Base-by-base conservation (phyloP, 1,140 invertebrate species). In the Caenorhabditis tropicalis region DNA sequence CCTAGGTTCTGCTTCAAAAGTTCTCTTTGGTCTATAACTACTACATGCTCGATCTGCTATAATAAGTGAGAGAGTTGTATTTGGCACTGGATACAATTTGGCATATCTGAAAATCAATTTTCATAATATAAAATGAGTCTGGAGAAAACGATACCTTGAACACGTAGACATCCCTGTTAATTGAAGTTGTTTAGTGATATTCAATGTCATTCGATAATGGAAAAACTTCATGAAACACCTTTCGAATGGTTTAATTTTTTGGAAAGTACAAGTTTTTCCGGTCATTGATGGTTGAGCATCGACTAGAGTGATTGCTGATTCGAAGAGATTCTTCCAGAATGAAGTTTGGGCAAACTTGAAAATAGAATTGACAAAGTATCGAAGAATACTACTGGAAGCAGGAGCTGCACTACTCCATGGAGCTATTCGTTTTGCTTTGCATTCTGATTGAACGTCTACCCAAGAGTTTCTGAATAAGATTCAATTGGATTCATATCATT, bases 171-270 rank as follows among this genome's bases (percentile, higher is more conserved):
- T 31, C 31, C 74, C 79, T 31, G 36, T 65, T n/a, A 85, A 21
- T 9, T 85, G 39, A 36, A 85, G 48, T 56, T 85, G 83, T 81
- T 81, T 85, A 12, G 39, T 80, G 36, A 65, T 48, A 60, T 85
- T 85, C 7, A 65, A 29, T 10, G 58, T 81, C 53, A 85, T 81
- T 46, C 43, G 27, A 39, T 85, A 81, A 12, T 58, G 74, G 33
- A 56, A 85, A 15, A 80, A 43, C n/a, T 60, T 53, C 31, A 81
- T 31, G 27, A 80, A 53, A 81, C 83, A 85, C 9, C 83, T 24
- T 48, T 85, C 83, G 39, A 80, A 53, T 29, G 83, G 79, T 24
- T 48, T 81, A 49, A 85, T 81, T 43, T 85, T 81, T 49, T 85
- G 83, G 36, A 85, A 85, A 27, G 43, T 58, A 31, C 83, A 85